These are phyloP conservation scores for Hippocampus zosterae DNA, from an alignment of 2,113 vertebrate genomes.

Conservation along the genomic window DNA sequence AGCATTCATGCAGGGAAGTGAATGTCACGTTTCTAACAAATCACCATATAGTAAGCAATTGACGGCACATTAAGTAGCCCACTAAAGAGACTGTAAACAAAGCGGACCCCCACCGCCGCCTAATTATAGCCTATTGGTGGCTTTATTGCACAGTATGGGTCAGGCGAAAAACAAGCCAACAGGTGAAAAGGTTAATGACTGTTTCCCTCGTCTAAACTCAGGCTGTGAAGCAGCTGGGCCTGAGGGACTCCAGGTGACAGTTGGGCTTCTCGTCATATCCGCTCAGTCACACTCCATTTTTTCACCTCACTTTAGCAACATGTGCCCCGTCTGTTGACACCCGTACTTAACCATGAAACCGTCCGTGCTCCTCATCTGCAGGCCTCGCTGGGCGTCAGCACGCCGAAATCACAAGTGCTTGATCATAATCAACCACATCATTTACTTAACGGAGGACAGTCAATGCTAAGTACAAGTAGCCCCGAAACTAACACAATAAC, in stretches of 20 bases:
- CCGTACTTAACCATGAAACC: slow-evolving; percentile 20
- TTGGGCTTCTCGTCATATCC: slow-evolving; percentile 62
- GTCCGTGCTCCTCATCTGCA: slow-evolving; percentile 27
- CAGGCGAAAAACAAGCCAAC: slow-evolving; percentile 46
- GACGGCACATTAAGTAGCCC: too few relatives aligned
- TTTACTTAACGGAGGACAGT: slow-evolving; percentile 12
- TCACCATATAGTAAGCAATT: too few relatives aligned
- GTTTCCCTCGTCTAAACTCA: slow-evolving; percentile 58
- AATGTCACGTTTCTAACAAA: slow-evolving; percentile 46
- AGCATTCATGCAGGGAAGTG: slow-evolving; percentile 44
- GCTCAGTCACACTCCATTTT: slow-evolving; percentile 61
- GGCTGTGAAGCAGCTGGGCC: slow-evolving; percentile 58
- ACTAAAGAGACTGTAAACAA: slow-evolving; percentile 9
- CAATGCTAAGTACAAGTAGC: background rate
- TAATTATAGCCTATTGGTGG: slow-evolving; percentile 39
- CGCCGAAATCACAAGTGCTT: slow-evolving; percentile 8
- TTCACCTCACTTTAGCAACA: slow-evolving; percentile 45
- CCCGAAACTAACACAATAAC: too few relatives aligned
- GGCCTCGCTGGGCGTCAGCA: slow-evolving; percentile 20
- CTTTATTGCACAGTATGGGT: slow-evolving; percentile 51
- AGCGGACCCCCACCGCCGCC: background rate
- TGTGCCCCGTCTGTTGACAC: slow-evolving; percentile 21
- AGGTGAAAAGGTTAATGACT: slow-evolving; percentile 69
- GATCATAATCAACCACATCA: slow-evolving; percentile 18
- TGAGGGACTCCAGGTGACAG: slow-evolving; percentile 58